Base-by-base conservation (phyloP, 2,113 vertebrate genomes). In the Sinosuthora webbiana region DNA sequence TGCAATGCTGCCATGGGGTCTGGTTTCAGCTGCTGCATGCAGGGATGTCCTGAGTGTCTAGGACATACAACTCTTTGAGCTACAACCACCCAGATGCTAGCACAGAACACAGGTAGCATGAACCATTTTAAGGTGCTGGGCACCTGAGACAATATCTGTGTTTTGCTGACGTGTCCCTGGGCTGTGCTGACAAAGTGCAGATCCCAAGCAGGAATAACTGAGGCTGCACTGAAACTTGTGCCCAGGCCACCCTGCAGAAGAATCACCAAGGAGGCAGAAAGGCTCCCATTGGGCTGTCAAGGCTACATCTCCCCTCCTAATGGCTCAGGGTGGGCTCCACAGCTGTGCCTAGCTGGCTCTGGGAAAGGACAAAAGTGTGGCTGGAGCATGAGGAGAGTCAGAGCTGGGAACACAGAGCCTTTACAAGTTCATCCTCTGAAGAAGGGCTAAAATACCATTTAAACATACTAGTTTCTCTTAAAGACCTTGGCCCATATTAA, bases 41-140 rank as follows among this genome's bases (percentile, higher is more conserved):
- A 42, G 77, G 57, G 13, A 75, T 81, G 52, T 37, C 27, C 63
- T 44, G 65, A 30, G 3, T 3, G 4, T 19, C 30, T 23, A 7
- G 39, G 33, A 35, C 9, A 3, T 5, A 4, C 0, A 2, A 2
- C 23, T 2, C 0, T 73, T 68, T 77, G 0, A 2, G 45, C 70
- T 88, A 9, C 59, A 76, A 12, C 31, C 47, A 27, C 44, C 24
- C 41, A 15, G 76, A 15, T 45, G 6, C 35, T 21, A 49, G 53
- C 70, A 65, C 17, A 30, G 11, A 21, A 2, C 62, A 16, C 0
- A 1, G 76, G 9, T 33, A 35, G 42, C 12, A 15, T 2, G 19
- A 87, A 33, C 8, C 31, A 35, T 91, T 91, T 68, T 27, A 44
- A 87, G 44, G 52, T 50, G 8, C 7, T 31, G 35, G 33, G 31